Conservation (phyloP, 2,888 invertebrate genomes). For the Zhuqinia jingwanae region DNA sequence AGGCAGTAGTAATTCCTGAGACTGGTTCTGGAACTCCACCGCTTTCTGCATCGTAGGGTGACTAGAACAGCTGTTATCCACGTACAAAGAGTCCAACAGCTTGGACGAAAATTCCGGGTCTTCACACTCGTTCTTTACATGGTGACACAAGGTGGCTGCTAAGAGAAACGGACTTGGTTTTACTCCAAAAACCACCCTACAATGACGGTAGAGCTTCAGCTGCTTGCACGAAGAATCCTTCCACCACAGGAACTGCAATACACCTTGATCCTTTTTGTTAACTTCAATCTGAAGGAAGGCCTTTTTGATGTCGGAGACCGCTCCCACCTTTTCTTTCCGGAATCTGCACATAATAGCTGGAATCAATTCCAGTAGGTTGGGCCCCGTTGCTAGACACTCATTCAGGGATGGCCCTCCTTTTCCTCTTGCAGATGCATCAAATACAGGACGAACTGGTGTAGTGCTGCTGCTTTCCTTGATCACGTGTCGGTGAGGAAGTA, state of each 20-base stretch:
- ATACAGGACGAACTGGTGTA: not conserved
- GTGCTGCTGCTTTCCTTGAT: slow-evolving; percentile 56
- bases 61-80: not conserved
- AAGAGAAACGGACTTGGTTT: not conserved
- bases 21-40: not conserved
- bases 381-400: not conserved
- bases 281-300: not conserved
- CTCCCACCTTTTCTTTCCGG: not conserved
- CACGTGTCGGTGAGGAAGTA: slow-evolving; percentile 74
- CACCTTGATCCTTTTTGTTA: not conserved
- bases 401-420: not conserved
- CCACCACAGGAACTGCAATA: not conserved
- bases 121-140: not conserved
- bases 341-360: not conserved
- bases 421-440: not conserved
- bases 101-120: not conserved
- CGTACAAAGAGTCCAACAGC: not conserved
- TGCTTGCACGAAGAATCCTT: too few species aligned
- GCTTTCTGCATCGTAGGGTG: not conserved
- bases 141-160: not conserved
- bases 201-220: not conserved
- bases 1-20: not conserved
- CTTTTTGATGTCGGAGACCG: not conserved
- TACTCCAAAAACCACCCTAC: not conserved
- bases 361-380: slow-evolving; percentile 3